Evolutionary conservation across 2,113 vertebrate species (phyloP).

Genomic region (Takifugu flavidus): DNA sequence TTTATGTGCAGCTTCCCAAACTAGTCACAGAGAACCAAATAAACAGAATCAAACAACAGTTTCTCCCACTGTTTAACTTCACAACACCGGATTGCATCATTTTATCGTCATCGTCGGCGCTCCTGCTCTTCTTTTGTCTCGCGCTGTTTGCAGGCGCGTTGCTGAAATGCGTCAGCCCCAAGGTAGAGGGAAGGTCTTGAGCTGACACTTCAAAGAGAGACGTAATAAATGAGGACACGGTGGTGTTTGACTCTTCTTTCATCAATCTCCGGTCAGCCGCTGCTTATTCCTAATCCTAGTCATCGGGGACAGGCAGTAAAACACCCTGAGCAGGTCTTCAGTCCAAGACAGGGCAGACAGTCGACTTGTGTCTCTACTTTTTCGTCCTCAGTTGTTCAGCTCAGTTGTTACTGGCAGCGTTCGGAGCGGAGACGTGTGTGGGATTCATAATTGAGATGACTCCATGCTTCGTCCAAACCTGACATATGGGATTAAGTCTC

Average conservation of each 20-base stretch:
- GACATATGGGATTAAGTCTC: constrained; percentile 24
- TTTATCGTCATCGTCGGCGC: constrained; percentile 1
- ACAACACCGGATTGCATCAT: constrained; percentile 4
- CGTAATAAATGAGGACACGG: neutral
- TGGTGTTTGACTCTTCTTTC: neutral
- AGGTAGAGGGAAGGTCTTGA: constrained; percentile 1
- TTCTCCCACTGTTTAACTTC: constrained; percentile 2
- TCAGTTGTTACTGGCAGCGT: too few species aligned
- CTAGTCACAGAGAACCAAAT: neutral
- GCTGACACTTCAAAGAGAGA: constrained; percentile 17
- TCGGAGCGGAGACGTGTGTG: too few species aligned
- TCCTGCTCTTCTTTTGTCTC: neutral
- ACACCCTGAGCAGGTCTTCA: too few species aligned
- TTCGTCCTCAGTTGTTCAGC: too few species aligned
- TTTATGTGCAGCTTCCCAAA: too few species aligned
- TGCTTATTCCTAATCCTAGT: too few species aligned
- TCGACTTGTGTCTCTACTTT: too few species aligned
- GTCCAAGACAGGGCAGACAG: too few species aligned
- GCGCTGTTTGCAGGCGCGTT: constrained; percentile 1
- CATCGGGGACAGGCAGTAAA: too few species aligned
- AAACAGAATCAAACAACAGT: neutral
- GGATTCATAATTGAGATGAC: too few species aligned
- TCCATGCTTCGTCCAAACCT: constrained; percentile 11
- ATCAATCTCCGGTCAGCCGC: too few species aligned
- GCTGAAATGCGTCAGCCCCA: constrained; percentile 2